Base-by-base conservation (phyloP, 1,140 invertebrate species). In the Megalopta genalis region DNA sequence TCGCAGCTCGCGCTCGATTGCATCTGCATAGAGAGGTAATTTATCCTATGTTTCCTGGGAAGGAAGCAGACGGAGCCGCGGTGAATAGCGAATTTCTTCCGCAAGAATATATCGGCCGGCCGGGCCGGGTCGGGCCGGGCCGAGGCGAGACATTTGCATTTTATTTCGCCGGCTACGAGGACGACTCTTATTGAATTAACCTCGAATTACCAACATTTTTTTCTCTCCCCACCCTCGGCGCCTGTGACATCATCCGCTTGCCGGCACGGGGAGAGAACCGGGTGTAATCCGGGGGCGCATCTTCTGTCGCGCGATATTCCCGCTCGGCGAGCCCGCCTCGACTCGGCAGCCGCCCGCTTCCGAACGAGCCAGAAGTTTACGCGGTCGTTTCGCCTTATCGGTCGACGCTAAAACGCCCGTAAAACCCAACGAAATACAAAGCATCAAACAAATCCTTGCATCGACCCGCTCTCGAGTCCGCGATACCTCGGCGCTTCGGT, bases 161-260 rank as follows among this genome's bases (percentile, higher is more conserved):
- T 86, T 86, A 81, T 83, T 81, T 75, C 64, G 73, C 18, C 18
- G 21, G 59, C 42, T 49, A 32, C 75, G 63, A 16, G 77, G 23
- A 72, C 27, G 73, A 59, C n/a, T 65, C 62, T 70, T 74, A 83
- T 85, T 85, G 81, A 85, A 85, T 85, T 84, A 85, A 81, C 12
- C 77, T 52, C 66, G 82, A 84, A 84, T 85, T 83, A 73, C 83
- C 46, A 52, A 14, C 57, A 72, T 84, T 76, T 76, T 81, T 77
- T 75, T 69, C 66, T 81, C 71, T 4, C 71, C 73, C 62, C 71
- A 63, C 70, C 77, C n/a, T n/a, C n/a, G n/a, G n/a, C n/a, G n/a
- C n/a, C n/a, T n/a, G 18, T 23, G 62, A 62, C 52, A 72, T 52
- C 69, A 69, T 77, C 64, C 25, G 54, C n/a, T 59, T n/a, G 10